Base-by-base conservation (phyloP, 2,888 invertebrate genomes). In the Aethes cnicana region DNA sequence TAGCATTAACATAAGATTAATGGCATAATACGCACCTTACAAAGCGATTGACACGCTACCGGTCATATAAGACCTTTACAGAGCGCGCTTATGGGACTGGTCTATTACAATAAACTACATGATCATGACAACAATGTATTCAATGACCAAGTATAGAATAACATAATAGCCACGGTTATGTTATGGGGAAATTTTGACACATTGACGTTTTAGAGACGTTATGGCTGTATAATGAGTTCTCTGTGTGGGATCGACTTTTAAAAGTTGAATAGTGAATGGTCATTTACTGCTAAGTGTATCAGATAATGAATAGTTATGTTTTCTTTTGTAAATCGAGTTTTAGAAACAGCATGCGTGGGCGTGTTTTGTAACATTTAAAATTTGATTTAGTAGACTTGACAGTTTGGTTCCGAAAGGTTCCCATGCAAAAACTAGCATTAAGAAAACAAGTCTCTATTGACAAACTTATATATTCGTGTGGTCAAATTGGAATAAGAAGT, bases 81-180 rank as follows among this genome's bases (percentile, higher is more conserved):
- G 30, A 21, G 11, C 25, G 26, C 21, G 32, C n/a, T 42, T 37
- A 44, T 23, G 23, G 28, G 25, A 9, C 14, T 7, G 4, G 16
- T 11, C 32, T 32, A 44, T 52, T 52, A 46, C 26, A 36, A 26
- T n/a, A 11, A 8, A 25, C 9, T 11, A 39, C 32, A 18, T 26
- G 21, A 30, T 36, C 39, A 46, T 48, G 48, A 48, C 54, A 44
- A 53, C 37, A 53, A 53, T 39, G 39, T 48, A 48, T 54, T 49
- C 25, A 32, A 53, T 47, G 28, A 48, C 37, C 16, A 14, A 30
- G 32, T 37, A 39, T 48, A 36, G 32, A 25, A 12, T 43, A 49
- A 49, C 49, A 9, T 43, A 36, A 36, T 54, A 53, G 17, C 35
- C 25, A 32, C 12, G 23, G 25, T 17, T 44, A 39, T 44, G 17